Evolutionary conservation across 1,140 invertebrate species (phyloP), one percentile per base, ranked within the genome.

Genomic region (Pseudoatta argentina): DNA sequence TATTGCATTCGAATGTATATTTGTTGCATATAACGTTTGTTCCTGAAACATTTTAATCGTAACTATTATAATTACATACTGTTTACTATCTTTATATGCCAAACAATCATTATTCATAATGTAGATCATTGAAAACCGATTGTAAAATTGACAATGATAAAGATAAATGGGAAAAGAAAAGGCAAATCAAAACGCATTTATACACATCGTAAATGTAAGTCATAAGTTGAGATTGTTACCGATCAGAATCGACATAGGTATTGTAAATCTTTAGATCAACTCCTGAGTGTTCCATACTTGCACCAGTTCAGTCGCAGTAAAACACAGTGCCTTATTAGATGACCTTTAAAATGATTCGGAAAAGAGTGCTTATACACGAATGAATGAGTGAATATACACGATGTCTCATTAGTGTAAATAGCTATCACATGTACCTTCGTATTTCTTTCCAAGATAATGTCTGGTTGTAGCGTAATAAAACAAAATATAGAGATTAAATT

Each of bases 301-400:
- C 61, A 91, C 85, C 69, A 71, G 83, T 90, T 90, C 75, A 89
- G 88, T 91, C 88, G 59, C 69, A 88, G 88, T 88, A 88, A 92
- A 87, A 90, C 87, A 69, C 79, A 91, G 93, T 93, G 93, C 93
- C 93, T 93, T 93, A 93, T 91, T 92, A 93, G 91, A 91, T 83
- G 81, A 87, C 73, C 86, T 91, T 88, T 71, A 81, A 86, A 88
- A 87, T 87, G 76, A 64, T 87, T 57, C 85, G 59, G 59, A 51
- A 89, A 91, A 87, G 88, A 92, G 89, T 87, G 83, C 86, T 21
- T 21, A 21, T 21, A 21, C 21, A 21, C 21, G 21, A 21, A 21
- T 21, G 21, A 21, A 21, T 21, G 21, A 21, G 21, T 91, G 67
- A 92, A 91, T 93, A 86, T 77, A 81, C 55, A 69, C 57, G 72